phyloP scores from a whole-genome alignment of 2,113 vertebrate genomes.

The Ctenomys sociabilis region DNA sequence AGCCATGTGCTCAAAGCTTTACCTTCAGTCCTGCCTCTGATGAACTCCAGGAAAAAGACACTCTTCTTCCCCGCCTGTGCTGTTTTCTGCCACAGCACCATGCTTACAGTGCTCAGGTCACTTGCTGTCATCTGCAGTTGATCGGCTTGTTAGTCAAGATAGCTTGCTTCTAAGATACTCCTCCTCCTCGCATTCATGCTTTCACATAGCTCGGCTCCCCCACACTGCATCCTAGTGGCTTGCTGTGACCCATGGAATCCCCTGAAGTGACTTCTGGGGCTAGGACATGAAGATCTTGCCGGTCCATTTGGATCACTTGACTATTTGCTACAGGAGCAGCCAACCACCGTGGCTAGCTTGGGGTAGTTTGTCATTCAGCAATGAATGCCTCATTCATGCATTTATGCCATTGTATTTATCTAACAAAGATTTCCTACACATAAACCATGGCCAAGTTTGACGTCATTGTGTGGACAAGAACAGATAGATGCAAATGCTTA shows the following conservation, averaged over 20 bases:
- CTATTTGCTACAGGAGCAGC: not conserved
- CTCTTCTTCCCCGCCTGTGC: not conserved
- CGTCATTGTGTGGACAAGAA: no score
- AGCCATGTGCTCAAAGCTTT: not conserved
- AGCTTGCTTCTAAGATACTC: no score
- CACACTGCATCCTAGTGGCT: not conserved
- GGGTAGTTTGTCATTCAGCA: not conserved
- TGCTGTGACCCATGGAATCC: not conserved
- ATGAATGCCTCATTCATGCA: not conserved
- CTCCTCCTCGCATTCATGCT: not conserved
- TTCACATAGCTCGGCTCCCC: fast-evolving
- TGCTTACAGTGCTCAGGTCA: not conserved
- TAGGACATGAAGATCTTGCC: not conserved
- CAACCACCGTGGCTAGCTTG: not conserved
- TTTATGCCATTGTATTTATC: not conserved
- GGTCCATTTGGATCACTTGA: not conserved
- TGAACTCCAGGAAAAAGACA: not conserved
- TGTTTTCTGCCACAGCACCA: not conserved
- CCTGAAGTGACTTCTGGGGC: not conserved
- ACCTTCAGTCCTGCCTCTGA: not conserved
- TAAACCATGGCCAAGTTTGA: no score
- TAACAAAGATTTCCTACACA: not conserved
- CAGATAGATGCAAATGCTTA: not conserved
- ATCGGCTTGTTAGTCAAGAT: not conserved
- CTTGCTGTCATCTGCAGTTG: no score